Evolutionary conservation across 2,113 vertebrate species (phyloP).

Genomic region (Pedionomus torquatus): DNA sequence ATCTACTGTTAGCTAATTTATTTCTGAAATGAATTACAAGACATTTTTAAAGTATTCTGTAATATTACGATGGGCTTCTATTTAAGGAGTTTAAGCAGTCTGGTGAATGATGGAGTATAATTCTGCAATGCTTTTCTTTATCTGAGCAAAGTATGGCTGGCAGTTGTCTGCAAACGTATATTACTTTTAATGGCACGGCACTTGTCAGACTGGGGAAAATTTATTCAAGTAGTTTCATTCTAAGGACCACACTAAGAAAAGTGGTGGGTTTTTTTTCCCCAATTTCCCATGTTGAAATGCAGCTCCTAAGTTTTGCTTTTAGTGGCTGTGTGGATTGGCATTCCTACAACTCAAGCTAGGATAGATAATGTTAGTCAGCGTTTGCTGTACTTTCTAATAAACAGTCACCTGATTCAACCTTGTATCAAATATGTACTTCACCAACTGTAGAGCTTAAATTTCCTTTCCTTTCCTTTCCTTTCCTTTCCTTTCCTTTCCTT

Average conservation of each 20-base stretch:
- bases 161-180: background rate
- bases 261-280: background rate
- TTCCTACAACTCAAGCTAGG: background rate
- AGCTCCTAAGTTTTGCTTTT: background rate
- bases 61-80: background rate
- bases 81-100: background rate
- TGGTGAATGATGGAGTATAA: background rate
- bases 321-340: background rate
- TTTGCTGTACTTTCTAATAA: background rate
- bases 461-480: background rate
- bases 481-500: too few relatives aligned
- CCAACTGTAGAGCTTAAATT: background rate
- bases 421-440: background rate
- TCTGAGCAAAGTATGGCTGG: background rate
- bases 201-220: background rate
- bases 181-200: background rate
- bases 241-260: background rate
- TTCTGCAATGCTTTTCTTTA: background rate
- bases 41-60: background rate
- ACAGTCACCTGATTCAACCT: background rate
- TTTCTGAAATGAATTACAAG: conserved; percentile 11
- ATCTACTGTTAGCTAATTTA: background rate
- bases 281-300: background rate
- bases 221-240: background rate
- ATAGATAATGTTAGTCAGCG: background rate